Evolutionary conservation across 2,113 vertebrate species (phyloP), one percentile per base, ranked within the genome.

Genomic region (Larimichthys polyactis): DNA sequence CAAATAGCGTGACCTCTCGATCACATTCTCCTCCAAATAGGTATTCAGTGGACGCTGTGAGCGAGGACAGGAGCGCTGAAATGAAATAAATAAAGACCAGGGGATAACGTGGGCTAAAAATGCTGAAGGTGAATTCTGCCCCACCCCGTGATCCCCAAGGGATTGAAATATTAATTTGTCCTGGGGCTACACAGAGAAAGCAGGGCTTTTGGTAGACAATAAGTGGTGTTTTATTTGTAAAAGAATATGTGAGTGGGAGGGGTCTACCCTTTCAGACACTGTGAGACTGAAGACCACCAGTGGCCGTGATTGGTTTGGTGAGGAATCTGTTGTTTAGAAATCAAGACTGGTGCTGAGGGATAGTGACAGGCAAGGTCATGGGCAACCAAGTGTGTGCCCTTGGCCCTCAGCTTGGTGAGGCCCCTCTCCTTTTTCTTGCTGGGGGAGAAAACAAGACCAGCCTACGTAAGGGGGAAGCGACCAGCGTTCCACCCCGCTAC

Each of bases 111-210:
- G 75, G 79, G 72, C 86, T 85, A 83, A 83, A 92, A 93, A 88
- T 71, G 95, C 96, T 97, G 97, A 95, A 92, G 91, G 78, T 90
- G 95, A 93, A 92, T 91, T 27, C 78, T 91, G 94, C 84, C 85
- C 91, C 89, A 10, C 85, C 92, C 92, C 66, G 82, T 85, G 90
- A 94, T 95, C 95, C 97, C 94, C 96, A 93, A 94, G 96, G 96
- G 97, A 96, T 92, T 97, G 93, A 98, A 98, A 98, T 98, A 97
- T 98, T 97, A 97, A 97, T 97, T 95, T 96, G 93, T 95, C 97
- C 97, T 91, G 91, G 70, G 95, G 97, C 96, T 84, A 94, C 93
- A 92, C 89, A 93, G 95, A 95, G 94, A 95, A 95, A 81, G 91
- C 94, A 57, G 66, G 91, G 94, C 94, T 90, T 95, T 95, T 86